phyloP scores from a whole-genome alignment of 2,113 vertebrate genomes.

The Vulpes vulpes region DNA sequence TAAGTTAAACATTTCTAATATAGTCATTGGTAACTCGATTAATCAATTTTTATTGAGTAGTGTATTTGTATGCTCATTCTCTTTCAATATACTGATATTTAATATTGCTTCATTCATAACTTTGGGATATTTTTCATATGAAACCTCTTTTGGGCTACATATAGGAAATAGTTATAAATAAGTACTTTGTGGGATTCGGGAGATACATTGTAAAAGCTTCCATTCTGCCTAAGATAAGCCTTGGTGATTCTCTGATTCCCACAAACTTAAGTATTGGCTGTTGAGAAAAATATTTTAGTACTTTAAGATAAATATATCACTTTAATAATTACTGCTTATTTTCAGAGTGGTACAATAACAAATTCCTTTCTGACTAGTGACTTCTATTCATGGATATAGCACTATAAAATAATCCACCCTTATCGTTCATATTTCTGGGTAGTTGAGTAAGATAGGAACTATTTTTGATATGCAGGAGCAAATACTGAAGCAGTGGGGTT shows the following conservation, averaged over 20 bases:
- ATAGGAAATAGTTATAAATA: background rate
- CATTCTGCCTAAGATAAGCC: background rate
- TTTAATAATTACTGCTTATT: constrained; percentile 33
- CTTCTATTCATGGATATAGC: constrained; percentile 11
- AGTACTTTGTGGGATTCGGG: constrained; percentile 40
- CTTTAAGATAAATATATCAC: background rate
- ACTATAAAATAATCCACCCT: constrained; percentile 34
- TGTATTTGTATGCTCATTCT: background rate
- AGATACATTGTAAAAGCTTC: background rate
- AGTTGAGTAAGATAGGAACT: constrained; percentile 73
- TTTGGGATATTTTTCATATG: constrained; percentile 1
- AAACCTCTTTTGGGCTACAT: background rate
- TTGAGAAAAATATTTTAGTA: constrained; percentile 21
- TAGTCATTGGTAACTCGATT: background rate
- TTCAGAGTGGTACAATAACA: background rate
- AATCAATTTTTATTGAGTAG: background rate
- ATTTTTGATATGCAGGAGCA: constrained; percentile 78
- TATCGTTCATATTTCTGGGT: constrained; percentile 64
- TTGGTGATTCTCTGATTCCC: constrained; percentile 43
- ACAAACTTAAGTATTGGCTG: background rate
- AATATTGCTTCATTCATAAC: background rate
- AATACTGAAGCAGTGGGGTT: constrained; percentile 43
- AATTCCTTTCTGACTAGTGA: constrained; percentile 29
- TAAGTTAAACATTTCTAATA: background rate
- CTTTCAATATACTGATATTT: background rate